Evolutionary conservation across 2,888 invertebrate species (phyloP).

Genomic region (Meteorus cinctellus): DNA sequence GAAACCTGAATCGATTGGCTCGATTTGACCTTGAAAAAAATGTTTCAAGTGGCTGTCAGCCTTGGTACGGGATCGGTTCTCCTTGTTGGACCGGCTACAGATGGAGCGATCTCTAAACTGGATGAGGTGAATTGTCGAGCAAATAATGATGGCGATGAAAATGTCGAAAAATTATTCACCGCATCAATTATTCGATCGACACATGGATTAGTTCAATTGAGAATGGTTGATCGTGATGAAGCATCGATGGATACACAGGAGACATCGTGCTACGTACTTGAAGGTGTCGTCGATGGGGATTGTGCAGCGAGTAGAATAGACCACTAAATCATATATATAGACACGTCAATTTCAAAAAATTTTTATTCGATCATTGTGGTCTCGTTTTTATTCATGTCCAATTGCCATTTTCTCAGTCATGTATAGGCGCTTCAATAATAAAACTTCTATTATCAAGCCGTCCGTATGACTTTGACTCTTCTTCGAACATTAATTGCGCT

Average conservation of each 20-base stretch:
- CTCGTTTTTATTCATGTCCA: constrained; percentile 17
- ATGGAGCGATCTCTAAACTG: constrained; percentile 19
- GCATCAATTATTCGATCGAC: constrained; percentile 57
- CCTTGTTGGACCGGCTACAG: constrained; percentile 58
- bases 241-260: constrained; percentile 66
- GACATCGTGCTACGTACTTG: constrained; percentile 69
- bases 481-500: not conserved
- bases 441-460: constrained; percentile 36
- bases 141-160: constrained; percentile 63
- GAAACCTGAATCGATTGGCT: constrained; percentile 34
- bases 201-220: constrained; percentile 69
- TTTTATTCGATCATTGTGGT: not conserved
- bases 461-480: constrained; percentile 30
- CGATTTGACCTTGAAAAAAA: constrained; percentile 61
- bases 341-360: not conserved
- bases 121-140: constrained; percentile 25
- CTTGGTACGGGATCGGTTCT: constrained; percentile 69
- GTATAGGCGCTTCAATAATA: constrained; percentile 36
- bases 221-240: constrained; percentile 63
- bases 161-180: constrained; percentile 51
- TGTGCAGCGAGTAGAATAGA: constrained; percentile 37
- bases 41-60: constrained; percentile 71
- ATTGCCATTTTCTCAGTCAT: constrained; percentile 21
- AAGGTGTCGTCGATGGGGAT: constrained; percentile 61
- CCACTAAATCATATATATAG: constrained; percentile 23